Percentiles rank a stretch among this genome's conserved stretches.
These are phyloP conservation scores for Ephydatia muelleri DNA, from an alignment of 37 sponge, comb jelly and placozoan species.

Conservation along the genomic window DNA sequence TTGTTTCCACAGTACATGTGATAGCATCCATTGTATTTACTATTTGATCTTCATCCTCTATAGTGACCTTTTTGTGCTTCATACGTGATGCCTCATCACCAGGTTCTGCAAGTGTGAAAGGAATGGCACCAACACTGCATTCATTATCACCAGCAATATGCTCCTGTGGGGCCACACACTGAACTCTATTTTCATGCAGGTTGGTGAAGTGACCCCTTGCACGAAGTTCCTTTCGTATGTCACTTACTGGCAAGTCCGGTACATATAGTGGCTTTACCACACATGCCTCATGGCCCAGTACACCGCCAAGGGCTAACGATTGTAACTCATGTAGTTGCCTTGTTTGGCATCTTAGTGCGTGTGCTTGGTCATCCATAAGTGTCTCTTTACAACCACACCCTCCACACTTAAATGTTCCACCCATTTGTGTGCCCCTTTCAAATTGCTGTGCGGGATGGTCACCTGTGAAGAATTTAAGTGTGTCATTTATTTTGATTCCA, in stretches of 20 bases:
- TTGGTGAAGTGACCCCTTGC: conserved; percentile 1
- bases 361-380: conserved; percentile 31
- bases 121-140: not conserved
- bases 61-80: not conserved
- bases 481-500: conserved; percentile 12
- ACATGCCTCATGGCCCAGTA: conserved; percentile 1
- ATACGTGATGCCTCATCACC: not conserved
- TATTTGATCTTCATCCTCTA: not conserved
- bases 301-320: conserved; percentile 9
- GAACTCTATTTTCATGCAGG: conserved; percentile 4
- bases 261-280: conserved; percentile 12
- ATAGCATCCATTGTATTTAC: not conserved
- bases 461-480: conserved; percentile 12
- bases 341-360: not conserved
- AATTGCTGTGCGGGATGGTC: conserved; percentile 28
- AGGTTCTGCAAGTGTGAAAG: not conserved
- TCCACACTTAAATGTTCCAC: conserved; percentile 38
- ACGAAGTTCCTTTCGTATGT: conserved; percentile 17
- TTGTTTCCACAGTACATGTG: not conserved
- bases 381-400: conserved; percentile 12
- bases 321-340: conserved; percentile 13
- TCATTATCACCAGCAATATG: not conserved
- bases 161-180: not conserved
- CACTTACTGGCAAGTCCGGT: not conserved
- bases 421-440: conserved; percentile 46